phyloP scores from a whole-genome alignment of 2,797 vertebrate genomes.

The Megalops cyprinoides region DNA sequence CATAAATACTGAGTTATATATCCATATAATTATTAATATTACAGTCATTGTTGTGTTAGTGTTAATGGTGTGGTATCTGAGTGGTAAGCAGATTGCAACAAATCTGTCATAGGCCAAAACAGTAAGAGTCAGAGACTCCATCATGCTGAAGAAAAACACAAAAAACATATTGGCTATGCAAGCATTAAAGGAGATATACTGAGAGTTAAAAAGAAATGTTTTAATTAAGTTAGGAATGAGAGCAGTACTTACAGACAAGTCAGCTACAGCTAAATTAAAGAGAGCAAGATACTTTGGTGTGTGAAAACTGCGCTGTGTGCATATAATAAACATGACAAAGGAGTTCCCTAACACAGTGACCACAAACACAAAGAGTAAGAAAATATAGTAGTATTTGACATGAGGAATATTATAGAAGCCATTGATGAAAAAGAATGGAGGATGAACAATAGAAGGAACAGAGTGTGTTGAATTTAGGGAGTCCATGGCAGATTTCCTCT shows the following conservation, averaged over 20 bases:
- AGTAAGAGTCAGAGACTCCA: slow-evolving; percentile 41
- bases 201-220: slow-evolving; percentile 38
- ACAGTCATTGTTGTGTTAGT: slow-evolving; percentile 37
- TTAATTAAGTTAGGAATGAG: slow-evolving; percentile 45
- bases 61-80: slow-evolving; percentile 37
- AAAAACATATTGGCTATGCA: slow-evolving; percentile 46
- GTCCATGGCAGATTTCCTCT: background rate
- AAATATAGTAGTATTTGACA: slow-evolving; percentile 29
- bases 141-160: slow-evolving; percentile 33
- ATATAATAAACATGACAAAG: slow-evolving; percentile 42
- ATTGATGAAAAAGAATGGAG: slow-evolving; percentile 12
- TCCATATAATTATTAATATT: slow-evolving; percentile 36
- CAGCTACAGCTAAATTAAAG: slow-evolving; percentile 32
- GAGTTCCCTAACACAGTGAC: slow-evolving; percentile 45
- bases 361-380: slow-evolving; percentile 38
- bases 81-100: slow-evolving; percentile 48
- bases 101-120: slow-evolving; percentile 46
- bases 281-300: slow-evolving; percentile 44
- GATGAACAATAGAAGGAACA: background rate
- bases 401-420: slow-evolving; percentile 41
- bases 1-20: background rate
- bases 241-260: slow-evolving; percentile 38
- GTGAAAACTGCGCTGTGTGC: slow-evolving; percentile 35
- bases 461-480: background rate
- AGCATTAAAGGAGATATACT: slow-evolving; percentile 40